Evolutionary conservation across 2,888 invertebrate genomes (phyloP), one percentile per base, ranked within the genome.

Genomic region (Plagodis pulveraria): DNA sequence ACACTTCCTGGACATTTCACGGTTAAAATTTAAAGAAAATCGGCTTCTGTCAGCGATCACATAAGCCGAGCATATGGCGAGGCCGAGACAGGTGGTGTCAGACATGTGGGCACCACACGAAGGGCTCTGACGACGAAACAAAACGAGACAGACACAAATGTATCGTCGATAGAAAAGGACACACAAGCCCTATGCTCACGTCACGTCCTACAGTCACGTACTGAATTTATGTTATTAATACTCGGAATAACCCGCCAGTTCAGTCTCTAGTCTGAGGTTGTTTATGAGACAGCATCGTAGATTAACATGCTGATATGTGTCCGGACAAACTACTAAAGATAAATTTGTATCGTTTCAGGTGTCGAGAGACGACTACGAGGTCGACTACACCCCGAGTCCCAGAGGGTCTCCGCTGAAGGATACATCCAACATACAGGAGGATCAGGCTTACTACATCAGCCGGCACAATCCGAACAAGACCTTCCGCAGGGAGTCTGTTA

Each of bases 401-500:
- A 77, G 91, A 73, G 89, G 87, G 22, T 91, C 91, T 56, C 92
- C 91, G 0, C 66, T 91, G 62, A 92, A 92, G 71, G 92, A 92
- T 61, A 91, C 91, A 7, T 87, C 92, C 41, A 92, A 91, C 76
- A 83, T 91, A 61, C 90, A 88, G 49, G 89, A 91, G 38, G 89
- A 91, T 51, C 81, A 81, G 48, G 76, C 84, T 1, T 91, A 84
- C 76, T 83, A 81, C 75, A 90, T 92, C 73, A 92, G 91, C 73
- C 86, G 92, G n/a, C 91, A 91, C 76, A 92, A 92, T 62, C 92
- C 92, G 0, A 92, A 92, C 76, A 91, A 86, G 74, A 92, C 91
- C 36, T 93, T 91, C 77, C 84, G 93, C 1, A 78, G 93, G 8
- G 93, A 93, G 70, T 89, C 92, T 0, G 91, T 93, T 40, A 93